Conservation (phyloP, 2,797 vertebrate species). For the Mionectes olivaceus region DNA sequence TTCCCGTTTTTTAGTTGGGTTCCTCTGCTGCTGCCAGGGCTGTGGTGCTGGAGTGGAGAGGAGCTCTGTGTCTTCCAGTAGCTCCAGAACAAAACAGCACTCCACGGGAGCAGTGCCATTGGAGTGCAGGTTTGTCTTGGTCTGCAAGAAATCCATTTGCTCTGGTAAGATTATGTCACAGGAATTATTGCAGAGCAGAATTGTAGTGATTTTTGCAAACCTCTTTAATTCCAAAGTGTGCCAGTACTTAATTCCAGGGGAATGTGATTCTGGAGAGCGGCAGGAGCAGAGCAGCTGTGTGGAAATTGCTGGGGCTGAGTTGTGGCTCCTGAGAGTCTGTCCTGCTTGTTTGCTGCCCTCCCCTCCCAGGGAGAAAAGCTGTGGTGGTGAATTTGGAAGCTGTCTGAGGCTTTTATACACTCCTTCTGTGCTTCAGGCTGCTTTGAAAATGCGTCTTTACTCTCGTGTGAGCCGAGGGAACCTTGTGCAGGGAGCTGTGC, state of each 20-base stretch:
- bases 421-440: not conserved
- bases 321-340: conserved; percentile 1
- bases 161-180: not conserved
- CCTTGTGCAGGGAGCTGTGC: not conserved
- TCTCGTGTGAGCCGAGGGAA: not conserved
- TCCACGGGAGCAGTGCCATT: not conserved
- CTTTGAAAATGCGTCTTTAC: not conserved
- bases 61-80: not conserved
- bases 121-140: not conserved
- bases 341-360: not conserved
- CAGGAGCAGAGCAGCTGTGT: not conserved
- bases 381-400: not conserved
- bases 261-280: not conserved
- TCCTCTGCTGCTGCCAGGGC: not conserved
- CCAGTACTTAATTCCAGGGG: conserved; percentile 15
- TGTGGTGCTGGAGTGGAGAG: not conserved
- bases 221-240: conserved; percentile 1
- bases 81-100: not conserved
- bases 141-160: conserved; percentile 31
- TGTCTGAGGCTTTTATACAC: not conserved
- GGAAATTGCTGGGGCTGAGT: not conserved
- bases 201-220: not conserved
- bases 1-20: not conserved
- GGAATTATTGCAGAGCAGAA: not conserved
- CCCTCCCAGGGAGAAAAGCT: not conserved